A percentile compares a stretch with the other conserved stretches of the same genome.
Evolutionary conservation across 2,113 vertebrate genomes (phyloP).

Genomic region (Gasterosteus nipponicus): DNA sequence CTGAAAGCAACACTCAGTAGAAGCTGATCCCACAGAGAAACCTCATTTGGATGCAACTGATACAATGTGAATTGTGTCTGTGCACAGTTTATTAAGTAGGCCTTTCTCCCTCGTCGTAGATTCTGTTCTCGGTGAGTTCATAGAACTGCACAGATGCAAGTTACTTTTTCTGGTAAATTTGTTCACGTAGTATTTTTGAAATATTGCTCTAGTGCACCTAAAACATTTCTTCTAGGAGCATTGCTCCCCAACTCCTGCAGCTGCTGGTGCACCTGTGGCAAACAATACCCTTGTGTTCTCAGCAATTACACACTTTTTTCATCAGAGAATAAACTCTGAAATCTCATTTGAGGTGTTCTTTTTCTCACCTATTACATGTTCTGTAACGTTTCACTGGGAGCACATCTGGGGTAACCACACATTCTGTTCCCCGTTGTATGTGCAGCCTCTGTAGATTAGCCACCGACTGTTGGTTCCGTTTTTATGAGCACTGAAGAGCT

Average conservation of each 20-base stretch:
- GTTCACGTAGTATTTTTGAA: constrained; percentile 4
- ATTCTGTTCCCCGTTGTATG: constrained; percentile 21
- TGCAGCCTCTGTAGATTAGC: constrained; percentile 9
- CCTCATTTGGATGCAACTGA: constrained; percentile 54
- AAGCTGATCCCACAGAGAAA: constrained; percentile 35
- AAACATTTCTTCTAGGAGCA: neutral
- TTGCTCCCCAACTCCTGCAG: neutral
- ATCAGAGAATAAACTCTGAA: constrained; percentile 3
- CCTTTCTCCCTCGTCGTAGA: constrained; percentile 19
- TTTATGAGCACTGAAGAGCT: constrained; percentile 9
- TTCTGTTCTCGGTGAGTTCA: constrained; percentile 20
- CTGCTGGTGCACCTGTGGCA: neutral
- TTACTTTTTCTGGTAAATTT: constrained; percentile 21
- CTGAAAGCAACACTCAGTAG: constrained; percentile 38
- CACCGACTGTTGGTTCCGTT: constrained; percentile 7
- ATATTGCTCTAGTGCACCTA: neutral
- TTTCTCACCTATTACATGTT: constrained; percentile 40
- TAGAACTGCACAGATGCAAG: neutral
- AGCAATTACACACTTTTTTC: constrained; percentile 36
- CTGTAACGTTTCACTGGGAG: constrained; percentile 20
- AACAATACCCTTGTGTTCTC: constrained; percentile 18
- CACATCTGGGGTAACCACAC: constrained; percentile 34
- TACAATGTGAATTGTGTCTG: constrained; percentile 24
- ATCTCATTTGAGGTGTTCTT: constrained; percentile 3
- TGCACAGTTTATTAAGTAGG: constrained; percentile 39